Percentiles rank a stretch among this genome's conserved stretches.
Conservation (phyloP, 2,113 vertebrate species). For the Peromyscus maniculatus region DNA sequence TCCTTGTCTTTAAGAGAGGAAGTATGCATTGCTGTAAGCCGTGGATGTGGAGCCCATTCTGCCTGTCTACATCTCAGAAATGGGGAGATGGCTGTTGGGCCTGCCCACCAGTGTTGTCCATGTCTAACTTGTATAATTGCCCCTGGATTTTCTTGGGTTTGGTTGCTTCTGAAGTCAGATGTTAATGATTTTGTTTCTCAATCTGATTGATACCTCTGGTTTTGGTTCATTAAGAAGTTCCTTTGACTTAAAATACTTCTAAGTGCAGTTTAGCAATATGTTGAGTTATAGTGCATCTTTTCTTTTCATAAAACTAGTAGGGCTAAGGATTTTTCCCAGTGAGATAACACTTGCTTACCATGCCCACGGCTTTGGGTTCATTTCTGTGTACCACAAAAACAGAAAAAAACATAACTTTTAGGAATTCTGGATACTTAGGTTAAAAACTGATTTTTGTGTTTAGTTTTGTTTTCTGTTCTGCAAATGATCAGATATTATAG, state of each 20-base stretch:
- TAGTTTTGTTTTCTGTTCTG: neutral
- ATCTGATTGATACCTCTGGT: neutral
- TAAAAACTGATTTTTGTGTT: neutral
- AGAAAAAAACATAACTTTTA: neutral
- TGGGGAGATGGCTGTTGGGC: neutral
- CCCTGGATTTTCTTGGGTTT: neutral
- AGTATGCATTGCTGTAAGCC: neutral
- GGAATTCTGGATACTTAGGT: neutral
- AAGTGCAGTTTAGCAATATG: neutral
- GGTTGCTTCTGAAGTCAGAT: neutral
- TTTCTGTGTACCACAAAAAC: neutral
- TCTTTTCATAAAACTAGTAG: neutral
- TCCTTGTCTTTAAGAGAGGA: neutral
- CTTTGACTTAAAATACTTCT: neutral
- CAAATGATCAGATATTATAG: neutral
- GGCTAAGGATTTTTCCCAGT: neutral
- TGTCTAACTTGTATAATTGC: neutral
- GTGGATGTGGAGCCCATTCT: neutral
- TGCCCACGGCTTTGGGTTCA: neutral
- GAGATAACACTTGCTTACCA: neutral
- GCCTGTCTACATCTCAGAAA: neutral
- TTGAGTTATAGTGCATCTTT: neutral
- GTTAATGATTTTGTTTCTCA: neutral
- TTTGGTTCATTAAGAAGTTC: neutral
- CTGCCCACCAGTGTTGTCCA: neutral